Conservation (phyloP, 2,797 vertebrate species). For the Micropoecilia bifurca region DNA sequence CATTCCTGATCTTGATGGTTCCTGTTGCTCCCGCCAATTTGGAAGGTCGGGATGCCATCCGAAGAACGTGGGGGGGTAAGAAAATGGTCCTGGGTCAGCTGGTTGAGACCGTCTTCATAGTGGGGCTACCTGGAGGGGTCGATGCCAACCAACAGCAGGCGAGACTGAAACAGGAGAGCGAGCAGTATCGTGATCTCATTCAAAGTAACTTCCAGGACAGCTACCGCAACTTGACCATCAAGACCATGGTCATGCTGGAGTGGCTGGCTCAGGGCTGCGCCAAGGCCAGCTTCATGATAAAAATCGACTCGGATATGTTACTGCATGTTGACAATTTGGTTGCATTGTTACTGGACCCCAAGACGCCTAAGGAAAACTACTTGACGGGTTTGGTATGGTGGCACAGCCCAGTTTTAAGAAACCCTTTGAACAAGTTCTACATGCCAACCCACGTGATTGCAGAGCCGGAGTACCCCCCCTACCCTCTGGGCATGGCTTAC, state of each 20-base stretch:
- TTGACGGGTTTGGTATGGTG: conserved; percentile 90
- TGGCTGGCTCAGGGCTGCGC: conserved; percentile 73
- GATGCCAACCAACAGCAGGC: conserved; percentile 43
- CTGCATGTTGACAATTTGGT: conserved; percentile 56
- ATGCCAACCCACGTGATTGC: conserved; percentile 85
- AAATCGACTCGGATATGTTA: conserved; percentile 63
- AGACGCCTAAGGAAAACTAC: conserved; percentile 80
- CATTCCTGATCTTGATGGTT: conserved; percentile 81
- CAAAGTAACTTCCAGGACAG: conserved; percentile 80
- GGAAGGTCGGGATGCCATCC: conserved; percentile 47
- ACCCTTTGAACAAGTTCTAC: conserved; percentile 85
- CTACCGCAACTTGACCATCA: conserved; percentile 82
- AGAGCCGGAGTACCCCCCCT: conserved; percentile 88
- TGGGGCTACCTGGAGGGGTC: conserved; percentile 53
- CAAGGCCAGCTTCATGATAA: conserved; percentile 50
- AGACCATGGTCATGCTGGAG: conserved; percentile 82
- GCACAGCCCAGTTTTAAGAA: conserved; percentile 88
- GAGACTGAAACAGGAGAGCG: conserved; percentile 60
- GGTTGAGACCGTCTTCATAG: conserved; percentile 76
- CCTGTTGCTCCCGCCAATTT: conserved; percentile 33
- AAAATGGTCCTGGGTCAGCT: conserved; percentile 56
- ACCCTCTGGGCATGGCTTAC: conserved; percentile 90
- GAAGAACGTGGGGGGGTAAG: conserved; percentile 83
- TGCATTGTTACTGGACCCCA: conserved; percentile 37
- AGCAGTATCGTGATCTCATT: conserved; percentile 70